Percentiles rank a stretch among this genome's conserved stretches.
phyloP scores from a whole-genome alignment of 2,888 invertebrate genomes.

The Microctonus brassicae region DNA sequence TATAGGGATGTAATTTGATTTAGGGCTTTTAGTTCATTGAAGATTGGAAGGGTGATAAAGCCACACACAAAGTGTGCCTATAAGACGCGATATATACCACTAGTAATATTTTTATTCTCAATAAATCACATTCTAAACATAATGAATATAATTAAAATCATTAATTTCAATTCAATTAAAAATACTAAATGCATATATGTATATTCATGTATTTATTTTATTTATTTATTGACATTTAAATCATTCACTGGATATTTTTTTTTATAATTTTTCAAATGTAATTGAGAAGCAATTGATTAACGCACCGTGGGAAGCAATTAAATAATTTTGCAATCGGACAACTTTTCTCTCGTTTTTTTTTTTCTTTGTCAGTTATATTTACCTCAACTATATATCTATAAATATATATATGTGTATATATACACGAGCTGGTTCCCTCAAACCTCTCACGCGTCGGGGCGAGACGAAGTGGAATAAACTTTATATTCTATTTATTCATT shows the following conservation, averaged over 20 bases:
- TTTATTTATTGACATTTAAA: slow-evolving; percentile 9
- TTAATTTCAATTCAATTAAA: neutral
- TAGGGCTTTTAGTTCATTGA: slow-evolving; percentile 41
- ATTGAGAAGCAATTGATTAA: slow-evolving; percentile 9
- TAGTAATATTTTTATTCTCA: neutral
- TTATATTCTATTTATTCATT: neutral
- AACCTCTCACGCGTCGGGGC: slow-evolving; percentile 27
- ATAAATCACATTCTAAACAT: neutral
- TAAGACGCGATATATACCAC: neutral
- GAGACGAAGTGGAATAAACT: neutral
- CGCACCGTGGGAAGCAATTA: slow-evolving; percentile 45
- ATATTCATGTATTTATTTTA: neutral
- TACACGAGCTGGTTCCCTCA: slow-evolving; percentile 31
- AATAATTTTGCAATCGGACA: slow-evolving; percentile 43
- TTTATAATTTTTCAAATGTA: neutral
- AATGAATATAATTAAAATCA: neutral
- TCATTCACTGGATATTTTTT: neutral
- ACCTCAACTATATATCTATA: slow-evolving; percentile 27
- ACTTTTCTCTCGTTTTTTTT: slow-evolving; percentile 17
- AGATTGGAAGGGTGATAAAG: slow-evolving; percentile 53
- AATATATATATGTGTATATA: too few species aligned
- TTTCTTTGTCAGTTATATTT: neutral
- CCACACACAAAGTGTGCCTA: neutral
- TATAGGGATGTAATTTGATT: slow-evolving; percentile 52
- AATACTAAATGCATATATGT: neutral